A percentile compares a stretch with the other conserved stretches of the same genome.
phyloP scores from a whole-genome alignment of 2,113 vertebrate genomes.

The Gallinago undulata region DNA sequence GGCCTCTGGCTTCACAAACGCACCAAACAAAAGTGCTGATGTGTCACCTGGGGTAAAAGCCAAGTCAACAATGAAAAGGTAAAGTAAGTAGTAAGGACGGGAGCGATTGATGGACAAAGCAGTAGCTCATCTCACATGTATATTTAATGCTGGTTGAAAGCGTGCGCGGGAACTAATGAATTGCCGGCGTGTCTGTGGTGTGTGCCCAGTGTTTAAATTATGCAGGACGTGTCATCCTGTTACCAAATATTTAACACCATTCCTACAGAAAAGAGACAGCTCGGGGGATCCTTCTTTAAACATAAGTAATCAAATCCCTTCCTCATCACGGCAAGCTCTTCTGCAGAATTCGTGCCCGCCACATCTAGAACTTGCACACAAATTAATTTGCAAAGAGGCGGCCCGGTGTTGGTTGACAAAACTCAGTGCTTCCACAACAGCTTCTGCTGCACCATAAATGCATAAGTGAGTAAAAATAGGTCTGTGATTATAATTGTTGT shows the following conservation, averaged over 20 bases:
- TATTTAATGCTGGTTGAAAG: constrained; percentile 29
- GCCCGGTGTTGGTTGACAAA: neutral
- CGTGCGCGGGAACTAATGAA: neutral
- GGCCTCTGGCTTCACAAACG: constrained; percentile 9
- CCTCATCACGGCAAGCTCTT: neutral
- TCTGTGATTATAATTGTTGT: constrained; percentile 9
- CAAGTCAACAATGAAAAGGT: neutral
- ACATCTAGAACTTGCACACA: neutral
- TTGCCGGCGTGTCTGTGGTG: neutral
- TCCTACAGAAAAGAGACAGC: neutral
- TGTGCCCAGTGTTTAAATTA: constrained; percentile 34
- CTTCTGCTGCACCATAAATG: neutral
- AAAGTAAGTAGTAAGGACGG: neutral
- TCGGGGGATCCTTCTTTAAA: constrained; percentile 46
- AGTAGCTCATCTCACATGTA: neutral
- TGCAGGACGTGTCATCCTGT: constrained; percentile 15
- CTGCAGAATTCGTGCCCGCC: constrained; percentile 33
- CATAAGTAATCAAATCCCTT: constrained; percentile 39
- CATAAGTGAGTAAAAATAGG: neutral
- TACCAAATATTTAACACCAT: constrained; percentile 50
- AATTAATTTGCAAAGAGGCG: neutral
- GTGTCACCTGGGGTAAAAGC: neutral
- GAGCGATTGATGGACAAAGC: constrained; percentile 6
- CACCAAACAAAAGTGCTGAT: neutral
- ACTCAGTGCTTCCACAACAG: neutral